These are phyloP conservation scores for Eristalinus aeneus DNA, from an alignment of 2,888 invertebrate species.

Conservation along the genomic window DNA sequence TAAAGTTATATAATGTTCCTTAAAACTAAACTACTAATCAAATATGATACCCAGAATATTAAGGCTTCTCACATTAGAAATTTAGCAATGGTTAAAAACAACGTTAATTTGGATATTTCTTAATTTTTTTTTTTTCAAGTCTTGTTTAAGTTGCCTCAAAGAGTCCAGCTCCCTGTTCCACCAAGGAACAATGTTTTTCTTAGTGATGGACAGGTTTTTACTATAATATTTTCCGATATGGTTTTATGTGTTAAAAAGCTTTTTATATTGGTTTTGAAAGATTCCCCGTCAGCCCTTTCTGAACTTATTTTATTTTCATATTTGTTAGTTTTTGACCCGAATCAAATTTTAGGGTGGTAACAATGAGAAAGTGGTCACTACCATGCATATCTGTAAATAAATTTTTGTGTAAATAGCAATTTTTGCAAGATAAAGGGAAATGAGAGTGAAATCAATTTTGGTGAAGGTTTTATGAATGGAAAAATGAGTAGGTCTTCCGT, in stretches of 20 bases:
- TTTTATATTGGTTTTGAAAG: too few species aligned
- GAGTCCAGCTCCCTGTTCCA: neutral
- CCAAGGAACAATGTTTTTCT: neutral
- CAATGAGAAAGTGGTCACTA: slow-evolving; percentile 20
- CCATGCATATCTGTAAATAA: slow-evolving; percentile 36
- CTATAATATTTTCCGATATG: too few species aligned
- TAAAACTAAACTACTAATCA: slow-evolving; percentile 18
- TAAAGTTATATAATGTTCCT: slow-evolving; percentile 45
- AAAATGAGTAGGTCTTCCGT: too few species aligned
- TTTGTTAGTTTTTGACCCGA: too few species aligned
- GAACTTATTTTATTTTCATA: too few species aligned
- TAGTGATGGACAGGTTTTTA: neutral
- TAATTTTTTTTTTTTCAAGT: neutral
- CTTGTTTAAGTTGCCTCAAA: neutral
- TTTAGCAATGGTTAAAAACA: neutral
- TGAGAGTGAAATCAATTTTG: slow-evolving; percentile 43
- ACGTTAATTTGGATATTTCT: neutral
- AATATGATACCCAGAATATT: slow-evolving; percentile 2
- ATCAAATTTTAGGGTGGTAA: neutral
- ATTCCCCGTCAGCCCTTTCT: too few species aligned
- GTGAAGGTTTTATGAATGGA: slow-evolving; percentile 46
- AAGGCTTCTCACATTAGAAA: neutral
- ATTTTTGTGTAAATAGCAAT: slow-evolving; percentile 30
- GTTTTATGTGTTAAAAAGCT: too few species aligned
- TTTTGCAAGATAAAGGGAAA: slow-evolving; percentile 31